phyloP scores from a whole-genome alignment of 2,113 vertebrate species.

The Lates calcarifer region DNA sequence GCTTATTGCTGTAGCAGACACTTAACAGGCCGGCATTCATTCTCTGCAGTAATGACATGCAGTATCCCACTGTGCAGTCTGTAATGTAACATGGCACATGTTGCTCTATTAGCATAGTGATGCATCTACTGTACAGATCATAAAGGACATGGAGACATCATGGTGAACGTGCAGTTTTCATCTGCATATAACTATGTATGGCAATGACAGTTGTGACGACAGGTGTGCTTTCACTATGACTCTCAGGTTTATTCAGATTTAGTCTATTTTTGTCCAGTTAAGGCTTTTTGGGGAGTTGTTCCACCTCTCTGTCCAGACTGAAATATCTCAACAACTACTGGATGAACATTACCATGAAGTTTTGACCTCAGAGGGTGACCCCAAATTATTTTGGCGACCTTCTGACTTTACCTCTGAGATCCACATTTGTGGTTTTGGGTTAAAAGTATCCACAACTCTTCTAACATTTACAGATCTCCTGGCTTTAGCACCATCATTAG shows the following conservation, averaged over 20 bases:
- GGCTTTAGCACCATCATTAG: background rate
- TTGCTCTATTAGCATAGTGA: slow-evolving; percentile 34
- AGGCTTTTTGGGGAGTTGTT: background rate
- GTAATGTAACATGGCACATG: slow-evolving; percentile 36
- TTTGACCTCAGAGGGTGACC: background rate
- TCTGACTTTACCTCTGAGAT: background rate
- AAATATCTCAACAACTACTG: background rate
- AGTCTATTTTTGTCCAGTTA: background rate
- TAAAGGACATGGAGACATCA: background rate
- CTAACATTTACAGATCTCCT: background rate
- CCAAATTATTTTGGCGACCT: background rate
- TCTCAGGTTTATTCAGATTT: background rate
- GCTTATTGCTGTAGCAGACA: slow-evolving; percentile 60
- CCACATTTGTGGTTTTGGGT: background rate
- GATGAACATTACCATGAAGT: background rate
- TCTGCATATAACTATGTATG: background rate
- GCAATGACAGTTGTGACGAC: background rate
- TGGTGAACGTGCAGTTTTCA: slow-evolving; percentile 5
- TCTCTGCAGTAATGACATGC: slow-evolving; percentile 44
- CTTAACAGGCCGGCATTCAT: slow-evolving; percentile 54
- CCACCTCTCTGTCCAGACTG: background rate
- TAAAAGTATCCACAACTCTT: background rate
- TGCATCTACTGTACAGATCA: slow-evolving; percentile 15
- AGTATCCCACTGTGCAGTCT: slow-evolving; percentile 15
- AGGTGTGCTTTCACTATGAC: background rate